A percentile compares a stretch with the other conserved stretches of the same genome.
Conservation (phyloP, 2,113 vertebrate species). For the Eurypyga helias region DNA sequence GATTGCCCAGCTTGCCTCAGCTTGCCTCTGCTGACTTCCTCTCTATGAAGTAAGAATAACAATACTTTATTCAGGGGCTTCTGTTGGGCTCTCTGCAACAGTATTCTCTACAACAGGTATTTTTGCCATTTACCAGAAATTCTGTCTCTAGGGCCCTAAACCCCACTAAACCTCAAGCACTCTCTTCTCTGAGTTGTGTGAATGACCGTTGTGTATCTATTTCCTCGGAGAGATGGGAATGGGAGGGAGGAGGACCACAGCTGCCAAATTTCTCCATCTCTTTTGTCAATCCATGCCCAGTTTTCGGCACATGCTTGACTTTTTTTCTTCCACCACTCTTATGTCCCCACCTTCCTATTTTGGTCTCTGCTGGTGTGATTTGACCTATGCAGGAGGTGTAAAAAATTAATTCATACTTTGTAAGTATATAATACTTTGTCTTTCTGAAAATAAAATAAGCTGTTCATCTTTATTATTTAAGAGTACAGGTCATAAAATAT, state of each 20-base stretch:
- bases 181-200: background rate
- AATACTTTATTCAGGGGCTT: background rate
- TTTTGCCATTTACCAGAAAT: background rate
- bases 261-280: background rate
- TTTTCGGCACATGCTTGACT: background rate
- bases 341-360: background rate
- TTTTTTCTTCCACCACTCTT: background rate
- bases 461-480: background rate
- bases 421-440: background rate
- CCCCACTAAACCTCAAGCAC: background rate
- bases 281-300: background rate
- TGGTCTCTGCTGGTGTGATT: background rate
- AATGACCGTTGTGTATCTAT: background rate
- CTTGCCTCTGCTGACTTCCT: background rate
- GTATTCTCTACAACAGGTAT: background rate
- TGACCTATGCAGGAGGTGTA: background rate
- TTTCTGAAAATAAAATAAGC: background rate
- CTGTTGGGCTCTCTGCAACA: background rate
- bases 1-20: background rate
- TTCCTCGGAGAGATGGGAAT: background rate
- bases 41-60: background rate
- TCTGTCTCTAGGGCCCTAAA: background rate
- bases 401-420: background rate
- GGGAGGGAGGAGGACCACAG: background rate
- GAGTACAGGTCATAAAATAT: background rate